Conservation (phyloP, 2,113 vertebrate genomes). For the Engystomops pustulosus region DNA sequence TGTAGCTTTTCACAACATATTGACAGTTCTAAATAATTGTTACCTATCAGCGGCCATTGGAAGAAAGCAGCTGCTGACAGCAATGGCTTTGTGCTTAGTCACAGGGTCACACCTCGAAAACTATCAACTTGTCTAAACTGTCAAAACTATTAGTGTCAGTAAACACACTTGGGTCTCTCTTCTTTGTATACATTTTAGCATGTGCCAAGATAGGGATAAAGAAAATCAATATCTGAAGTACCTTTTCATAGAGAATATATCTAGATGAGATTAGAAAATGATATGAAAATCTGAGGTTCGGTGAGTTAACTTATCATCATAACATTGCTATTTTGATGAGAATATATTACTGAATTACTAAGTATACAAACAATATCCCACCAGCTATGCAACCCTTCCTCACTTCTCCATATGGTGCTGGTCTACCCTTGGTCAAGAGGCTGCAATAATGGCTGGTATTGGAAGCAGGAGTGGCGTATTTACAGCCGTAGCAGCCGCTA, state of each 20-base stretch:
- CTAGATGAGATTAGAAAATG: no score
- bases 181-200: background rate
- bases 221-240: background rate
- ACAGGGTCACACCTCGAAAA: slow-evolving; percentile 1
- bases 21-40: slow-evolving; percentile 25
- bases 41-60: background rate
- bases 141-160: slow-evolving; percentile 1
- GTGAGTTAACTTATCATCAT: no score
- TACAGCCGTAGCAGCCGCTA: no score
- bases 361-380: no score
- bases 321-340: no score
- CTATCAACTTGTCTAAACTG: slow-evolving; percentile 1
- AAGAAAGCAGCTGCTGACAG: slow-evolving; percentile 3
- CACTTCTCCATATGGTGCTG: no score
- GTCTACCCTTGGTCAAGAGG: no score
- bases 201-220: background rate
- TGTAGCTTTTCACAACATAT: slow-evolving; percentile 17
- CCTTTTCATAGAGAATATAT: background rate
- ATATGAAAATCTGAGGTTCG: no score
- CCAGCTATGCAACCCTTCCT: no score
- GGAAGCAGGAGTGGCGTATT: no score
- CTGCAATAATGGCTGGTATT: no score
- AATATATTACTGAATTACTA: no score
- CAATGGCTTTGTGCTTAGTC: background rate
- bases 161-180: background rate